Percentiles rank a stretch among this genome's conserved stretches.
These are phyloP conservation scores for Isotomurus palustris DNA, from an alignment of 2,888 invertebrate species.

Conservation along the genomic window DNA sequence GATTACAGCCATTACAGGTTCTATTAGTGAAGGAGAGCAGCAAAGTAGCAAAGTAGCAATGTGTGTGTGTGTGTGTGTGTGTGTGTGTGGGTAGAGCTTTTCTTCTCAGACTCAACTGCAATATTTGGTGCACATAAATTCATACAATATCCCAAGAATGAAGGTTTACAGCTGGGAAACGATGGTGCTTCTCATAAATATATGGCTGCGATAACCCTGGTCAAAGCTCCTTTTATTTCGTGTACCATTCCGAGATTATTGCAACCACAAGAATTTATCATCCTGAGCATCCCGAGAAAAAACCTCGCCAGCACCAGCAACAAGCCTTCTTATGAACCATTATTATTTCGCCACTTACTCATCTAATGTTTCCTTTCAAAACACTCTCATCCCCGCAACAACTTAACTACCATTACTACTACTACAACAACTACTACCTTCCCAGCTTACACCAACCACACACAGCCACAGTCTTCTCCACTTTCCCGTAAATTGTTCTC, in stretches of 20 bases:
- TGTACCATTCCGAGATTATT: slow-evolving; percentile 47
- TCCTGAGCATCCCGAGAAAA: slow-evolving; percentile 30
- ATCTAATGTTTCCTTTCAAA: slow-evolving; percentile 5
- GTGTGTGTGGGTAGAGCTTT: slow-evolving; percentile 28
- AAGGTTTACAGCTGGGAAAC: slow-evolving; percentile 42
- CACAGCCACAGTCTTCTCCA: no score
- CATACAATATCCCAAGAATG: slow-evolving; percentile 53
- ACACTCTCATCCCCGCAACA: no score
- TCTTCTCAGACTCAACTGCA: slow-evolving; percentile 43
- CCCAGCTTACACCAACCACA: no score
- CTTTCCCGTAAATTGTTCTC: no score
- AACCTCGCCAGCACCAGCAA: neutral
- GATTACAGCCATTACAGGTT: neutral
- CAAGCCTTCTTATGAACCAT: slow-evolving; percentile 3
- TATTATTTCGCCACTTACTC: slow-evolving; percentile 7
- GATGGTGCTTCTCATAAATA: slow-evolving; percentile 46
- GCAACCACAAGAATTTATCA: slow-evolving; percentile 47
- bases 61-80: no score
- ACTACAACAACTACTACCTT: no score
- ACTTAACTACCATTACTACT: no score
- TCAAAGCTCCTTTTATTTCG: slow-evolving; percentile 46
- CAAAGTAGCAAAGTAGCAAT: no score
- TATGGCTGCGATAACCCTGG: slow-evolving; percentile 46
- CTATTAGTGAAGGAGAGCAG: slow-evolving; percentile 13
- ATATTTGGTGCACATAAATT: slow-evolving; percentile 58